Evolutionary conservation across 1,140 invertebrate genomes (phyloP).

Genomic region (Pseudomyrmex pallidus): DNA sequence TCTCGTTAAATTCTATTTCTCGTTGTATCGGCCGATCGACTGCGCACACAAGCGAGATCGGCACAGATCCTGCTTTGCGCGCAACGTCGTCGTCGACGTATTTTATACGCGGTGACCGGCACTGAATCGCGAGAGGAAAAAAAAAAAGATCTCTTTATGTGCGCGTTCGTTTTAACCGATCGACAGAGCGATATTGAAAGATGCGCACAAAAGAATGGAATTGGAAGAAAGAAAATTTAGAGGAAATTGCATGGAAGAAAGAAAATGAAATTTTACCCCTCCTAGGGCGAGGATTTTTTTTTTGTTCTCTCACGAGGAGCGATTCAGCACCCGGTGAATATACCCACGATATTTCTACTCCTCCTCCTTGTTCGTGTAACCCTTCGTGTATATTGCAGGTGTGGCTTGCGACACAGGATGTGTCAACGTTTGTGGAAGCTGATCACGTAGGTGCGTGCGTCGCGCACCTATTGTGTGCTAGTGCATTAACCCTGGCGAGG

Average conservation of each 20-base stretch:
- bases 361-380: conserved; percentile 12
- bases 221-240: too few species aligned
- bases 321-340: too few species aligned
- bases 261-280: too few species aligned
- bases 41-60: conserved; percentile 21
- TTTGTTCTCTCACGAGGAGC: too few species aligned
- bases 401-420: conserved; percentile 77
- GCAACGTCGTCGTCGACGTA: not conserved
- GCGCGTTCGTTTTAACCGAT: too few species aligned
- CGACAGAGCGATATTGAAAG: too few species aligned
- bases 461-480: conserved; percentile 63
- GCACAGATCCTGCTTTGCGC: conserved; percentile 25
- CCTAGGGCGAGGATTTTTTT: too few species aligned
- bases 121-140: too few species aligned
- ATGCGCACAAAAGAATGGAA: too few species aligned
- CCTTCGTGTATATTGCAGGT: conserved; percentile 64
- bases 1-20: conserved; percentile 59
- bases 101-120: not conserved
- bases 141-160: too few species aligned
- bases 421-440: conserved; percentile 76
- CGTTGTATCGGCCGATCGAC: conserved; percentile 53
- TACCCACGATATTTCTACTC: too few species aligned
- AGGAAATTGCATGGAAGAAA: too few species aligned
- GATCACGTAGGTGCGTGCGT: conserved; percentile 75
- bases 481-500: conserved; percentile 72